phyloP scores from a whole-genome alignment of 2,888 invertebrate species.

The Asteroscopus sphinx region DNA sequence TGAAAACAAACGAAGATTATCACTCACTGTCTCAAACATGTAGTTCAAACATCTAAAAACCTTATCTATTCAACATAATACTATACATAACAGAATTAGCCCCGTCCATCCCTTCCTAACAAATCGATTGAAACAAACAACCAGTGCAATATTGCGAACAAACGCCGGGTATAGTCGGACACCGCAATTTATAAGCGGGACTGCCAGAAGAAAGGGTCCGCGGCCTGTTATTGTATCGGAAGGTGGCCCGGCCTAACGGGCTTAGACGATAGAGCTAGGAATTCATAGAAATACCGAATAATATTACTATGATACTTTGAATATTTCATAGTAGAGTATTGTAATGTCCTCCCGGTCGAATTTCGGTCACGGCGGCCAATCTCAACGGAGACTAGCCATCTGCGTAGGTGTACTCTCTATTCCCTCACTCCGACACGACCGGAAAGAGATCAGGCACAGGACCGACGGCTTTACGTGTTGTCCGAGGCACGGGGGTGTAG shows the following conservation, averaged over 20 bases:
- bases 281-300: constrained; percentile 45
- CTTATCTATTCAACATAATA: constrained; percentile 20
- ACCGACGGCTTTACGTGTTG: too few relatives aligned
- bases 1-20: too few relatives aligned
- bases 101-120: constrained; percentile 11
- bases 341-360: too few relatives aligned
- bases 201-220: constrained; percentile 84
- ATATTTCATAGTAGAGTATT: too few relatives aligned
- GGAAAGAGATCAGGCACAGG: too few relatives aligned
- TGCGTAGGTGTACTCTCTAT: too few relatives aligned
- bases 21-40: too few relatives aligned
- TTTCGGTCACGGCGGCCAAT: too few relatives aligned
- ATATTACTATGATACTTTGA: too few relatives aligned
- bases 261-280: constrained; percentile 59
- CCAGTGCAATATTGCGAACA: constrained; percentile 73
- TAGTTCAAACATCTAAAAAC: neutral
- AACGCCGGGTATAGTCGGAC: constrained; percentile 79
- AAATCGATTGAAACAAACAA: constrained; percentile 58
- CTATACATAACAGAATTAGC: constrained; percentile 12
- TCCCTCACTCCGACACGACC: too few relatives aligned
- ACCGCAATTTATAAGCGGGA: constrained; percentile 86
- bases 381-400: too few relatives aligned
- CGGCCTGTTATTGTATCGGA: constrained; percentile 88
- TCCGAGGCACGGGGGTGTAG: too few relatives aligned
- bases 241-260: constrained; percentile 86